Conservation (phyloP, 2,113 vertebrate species). For the Misgurnus anguillicaudatus region DNA sequence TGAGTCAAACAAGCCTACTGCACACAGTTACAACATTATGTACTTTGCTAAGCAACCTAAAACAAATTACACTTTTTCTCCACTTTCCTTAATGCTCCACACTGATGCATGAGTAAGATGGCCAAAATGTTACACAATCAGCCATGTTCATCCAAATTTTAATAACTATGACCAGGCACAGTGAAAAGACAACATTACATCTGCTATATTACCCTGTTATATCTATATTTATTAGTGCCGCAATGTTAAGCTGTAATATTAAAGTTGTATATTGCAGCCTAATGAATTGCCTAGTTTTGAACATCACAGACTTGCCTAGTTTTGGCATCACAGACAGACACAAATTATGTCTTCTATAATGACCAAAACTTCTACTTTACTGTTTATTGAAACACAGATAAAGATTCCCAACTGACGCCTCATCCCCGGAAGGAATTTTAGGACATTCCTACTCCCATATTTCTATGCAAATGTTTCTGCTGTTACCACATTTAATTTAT, state of each 20-base stretch:
- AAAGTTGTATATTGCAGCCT: background rate
- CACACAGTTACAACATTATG: constrained; percentile 18
- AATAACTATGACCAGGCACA: background rate
- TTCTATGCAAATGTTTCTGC: background rate
- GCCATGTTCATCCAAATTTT: background rate
- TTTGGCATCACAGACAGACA: background rate
- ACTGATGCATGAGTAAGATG: background rate
- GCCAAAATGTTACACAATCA: background rate
- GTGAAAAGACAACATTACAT: background rate
- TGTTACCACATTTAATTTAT: too few relatives aligned
- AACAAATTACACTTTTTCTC: background rate
- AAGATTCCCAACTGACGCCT: too few relatives aligned
- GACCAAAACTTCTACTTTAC: too few relatives aligned
- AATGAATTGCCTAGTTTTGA: too few relatives aligned
- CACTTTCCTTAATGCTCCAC: background rate
- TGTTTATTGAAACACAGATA: background rate
- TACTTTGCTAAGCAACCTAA: background rate
- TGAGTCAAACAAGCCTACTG: constrained; percentile 1
- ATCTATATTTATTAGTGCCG: too few relatives aligned
- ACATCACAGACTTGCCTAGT: too few relatives aligned
- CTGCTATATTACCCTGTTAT: too few relatives aligned
- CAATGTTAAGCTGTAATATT: background rate
- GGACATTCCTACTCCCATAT: background rate
- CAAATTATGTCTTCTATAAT: too few relatives aligned
- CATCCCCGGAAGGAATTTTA: background rate